phyloP scores from a whole-genome alignment of 2,888 invertebrate genomes.

The Sesamia inferens region DNA sequence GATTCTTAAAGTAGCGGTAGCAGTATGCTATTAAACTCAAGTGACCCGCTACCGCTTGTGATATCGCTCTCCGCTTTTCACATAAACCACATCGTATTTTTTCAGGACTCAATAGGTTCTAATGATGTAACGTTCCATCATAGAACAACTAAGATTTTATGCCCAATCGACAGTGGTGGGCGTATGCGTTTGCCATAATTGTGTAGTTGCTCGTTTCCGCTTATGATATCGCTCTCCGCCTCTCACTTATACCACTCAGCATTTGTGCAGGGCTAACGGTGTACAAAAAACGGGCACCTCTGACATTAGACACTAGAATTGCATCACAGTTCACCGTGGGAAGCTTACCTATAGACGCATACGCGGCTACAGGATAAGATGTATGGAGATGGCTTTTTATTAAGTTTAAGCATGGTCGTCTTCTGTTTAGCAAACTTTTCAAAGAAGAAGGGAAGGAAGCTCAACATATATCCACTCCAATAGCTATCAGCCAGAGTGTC shows the following conservation, averaged over 20 bases:
- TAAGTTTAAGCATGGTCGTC: background rate
- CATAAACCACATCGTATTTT: background rate
- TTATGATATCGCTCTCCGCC: conserved; percentile 40
- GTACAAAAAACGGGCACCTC: conserved; percentile 87
- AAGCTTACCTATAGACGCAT: conserved; percentile 82
- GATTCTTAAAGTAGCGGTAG: background rate
- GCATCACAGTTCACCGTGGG: conserved; percentile 87
- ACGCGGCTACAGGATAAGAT: conserved; percentile 62
- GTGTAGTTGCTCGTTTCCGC: background rate
- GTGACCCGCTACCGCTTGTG: conserved; percentile 11
- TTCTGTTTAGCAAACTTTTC: background rate
- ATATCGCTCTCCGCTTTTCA: background rate
- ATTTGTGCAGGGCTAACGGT: conserved; percentile 83
- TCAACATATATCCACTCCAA: background rate
- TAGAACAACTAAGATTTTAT: background rate
- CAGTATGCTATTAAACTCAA: background rate
- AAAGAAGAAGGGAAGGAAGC: background rate
- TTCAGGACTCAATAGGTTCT: background rate
- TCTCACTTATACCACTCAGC: conserved; percentile 58
- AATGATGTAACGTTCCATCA: background rate
- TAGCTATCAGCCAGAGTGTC: background rate
- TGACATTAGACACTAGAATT: conserved; percentile 88
- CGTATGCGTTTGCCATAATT: background rate
- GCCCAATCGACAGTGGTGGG: background rate
- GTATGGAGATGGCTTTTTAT: conserved; percentile 71